Evolutionary conservation across 2,797 vertebrate genomes (phyloP).

Genomic region (Coccyzus lansbergi): DNA sequence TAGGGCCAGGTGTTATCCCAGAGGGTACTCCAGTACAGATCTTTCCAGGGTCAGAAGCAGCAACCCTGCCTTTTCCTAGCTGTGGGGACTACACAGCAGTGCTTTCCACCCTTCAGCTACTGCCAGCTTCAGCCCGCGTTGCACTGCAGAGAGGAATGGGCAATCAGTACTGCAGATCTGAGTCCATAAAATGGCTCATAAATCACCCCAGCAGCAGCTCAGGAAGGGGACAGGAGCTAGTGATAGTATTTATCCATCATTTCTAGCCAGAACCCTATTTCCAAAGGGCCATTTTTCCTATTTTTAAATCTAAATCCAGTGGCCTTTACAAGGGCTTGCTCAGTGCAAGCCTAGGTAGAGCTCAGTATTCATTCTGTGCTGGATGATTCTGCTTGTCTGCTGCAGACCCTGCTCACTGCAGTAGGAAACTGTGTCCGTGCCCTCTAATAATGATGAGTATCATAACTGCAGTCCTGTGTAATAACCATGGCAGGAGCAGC

Average conservation of each 20-base stretch:
- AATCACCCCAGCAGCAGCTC: constrained; percentile 16
- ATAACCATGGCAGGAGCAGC: background rate
- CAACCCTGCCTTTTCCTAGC: background rate
- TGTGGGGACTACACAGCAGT: background rate
- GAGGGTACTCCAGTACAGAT: background rate
- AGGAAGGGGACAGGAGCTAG: background rate
- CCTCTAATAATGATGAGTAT: background rate
- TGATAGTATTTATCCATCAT: background rate
- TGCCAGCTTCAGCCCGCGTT: background rate
- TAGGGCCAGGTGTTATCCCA: background rate
- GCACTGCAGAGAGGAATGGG: constrained; percentile 10
- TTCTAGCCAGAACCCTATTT: constrained; percentile 9
- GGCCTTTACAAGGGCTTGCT: background rate
- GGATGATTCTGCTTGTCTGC: background rate
- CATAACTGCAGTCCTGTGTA: background rate
- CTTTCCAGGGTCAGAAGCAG: background rate
- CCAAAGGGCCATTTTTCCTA: background rate
- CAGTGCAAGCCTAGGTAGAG: background rate
- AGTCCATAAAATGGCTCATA: background rate
- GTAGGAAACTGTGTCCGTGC: background rate
- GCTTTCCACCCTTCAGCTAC: background rate
- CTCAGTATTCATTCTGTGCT: background rate
- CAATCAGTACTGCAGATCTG: background rate
- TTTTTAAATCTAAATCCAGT: background rate
- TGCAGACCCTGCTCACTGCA: background rate